Conservation (phyloP, 2,797 vertebrate species). For the Siniperca undulata region DNA sequence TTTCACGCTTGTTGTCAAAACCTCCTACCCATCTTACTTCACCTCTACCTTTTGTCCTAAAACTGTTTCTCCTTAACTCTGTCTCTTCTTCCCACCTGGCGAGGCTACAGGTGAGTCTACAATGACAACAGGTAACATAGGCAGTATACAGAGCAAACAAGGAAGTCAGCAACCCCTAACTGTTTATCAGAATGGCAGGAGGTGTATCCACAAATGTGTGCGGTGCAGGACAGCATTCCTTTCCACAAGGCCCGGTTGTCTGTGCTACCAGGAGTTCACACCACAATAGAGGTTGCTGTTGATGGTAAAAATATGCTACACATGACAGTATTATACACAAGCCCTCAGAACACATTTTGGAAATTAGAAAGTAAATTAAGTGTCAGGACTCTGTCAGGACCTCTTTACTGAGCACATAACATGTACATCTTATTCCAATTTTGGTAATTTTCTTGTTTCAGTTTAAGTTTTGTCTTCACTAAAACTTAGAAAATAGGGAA, state of each 20-base stretch:
- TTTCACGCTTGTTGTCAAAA: slow-evolving; percentile 9
- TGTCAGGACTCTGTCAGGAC: neutral
- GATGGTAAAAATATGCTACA: slow-evolving; percentile 45
- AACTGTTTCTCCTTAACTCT: neutral
- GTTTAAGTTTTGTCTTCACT: neutral
- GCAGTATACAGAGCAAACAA: slow-evolving; percentile 17
- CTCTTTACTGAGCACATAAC: neutral
- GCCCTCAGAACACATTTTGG: neutral
- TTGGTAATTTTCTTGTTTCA: no score
- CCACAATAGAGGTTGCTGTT: slow-evolving; percentile 48
- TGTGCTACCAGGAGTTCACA: slow-evolving; percentile 24
- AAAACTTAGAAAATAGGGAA: neutral
- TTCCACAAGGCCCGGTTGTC: neutral
- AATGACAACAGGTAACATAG: slow-evolving; percentile 5
- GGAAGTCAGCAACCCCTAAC: slow-evolving; percentile 6
- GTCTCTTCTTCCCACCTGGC: neutral
- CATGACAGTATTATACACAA: neutral
- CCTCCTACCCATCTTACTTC: neutral
- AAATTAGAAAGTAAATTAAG: neutral
- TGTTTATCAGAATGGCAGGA: slow-evolving; percentile 19
- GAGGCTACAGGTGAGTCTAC: slow-evolving; percentile 12
- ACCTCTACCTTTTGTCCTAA: neutral
- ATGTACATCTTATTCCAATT: neutral
- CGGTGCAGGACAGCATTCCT: slow-evolving; percentile 68
- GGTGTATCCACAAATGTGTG: slow-evolving; percentile 39